Base-by-base conservation (phyloP, 1,140 invertebrate genomes). In the Pseudomyrmex sp. region DNA sequence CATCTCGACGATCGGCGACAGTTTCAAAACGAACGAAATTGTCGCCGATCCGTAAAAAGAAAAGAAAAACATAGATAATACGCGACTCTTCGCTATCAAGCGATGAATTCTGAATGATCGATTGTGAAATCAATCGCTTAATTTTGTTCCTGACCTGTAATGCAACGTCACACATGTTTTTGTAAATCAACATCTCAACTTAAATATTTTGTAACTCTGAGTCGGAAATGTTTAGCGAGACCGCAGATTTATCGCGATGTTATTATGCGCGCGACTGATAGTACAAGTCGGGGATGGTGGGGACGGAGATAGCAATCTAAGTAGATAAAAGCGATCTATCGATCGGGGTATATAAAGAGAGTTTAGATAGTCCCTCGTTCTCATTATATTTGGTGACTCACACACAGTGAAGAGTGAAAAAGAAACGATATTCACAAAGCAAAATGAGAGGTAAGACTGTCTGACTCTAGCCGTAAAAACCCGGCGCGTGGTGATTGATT, bases 361-460 rank as follows among this genome's bases (percentile, higher is more conserved):
- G 20, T 15, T 52, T n/a, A 13, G 68, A 35, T 26, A 26, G 1
- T 8, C 48, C 15, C 52, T 13, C 2, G 2, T 3, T 8, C 23
- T 84, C 72, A 74, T 70, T 52, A 18, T 23, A 18, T 50, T 35
- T 35, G 5, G 46, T 58, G n/a, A 26, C 18, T 61, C n/a, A 23
- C 8, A 5, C 12, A 35, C 35, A 58, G 23, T 23, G 23, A 44
- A 13, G 58, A 79, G 66, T 48, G 23, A 10, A 12, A 2, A 20
- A 35, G 2, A 44, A 63, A 63, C 50, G 2, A 9, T 35, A 35
- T 35, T 35, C 35, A 0, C 35, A 35, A 26, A 26, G 35, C 63
- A 85, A 83, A 15, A 90, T 90, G 89, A 90, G 88, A 89, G 88
- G 89, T 90, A 82, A 26, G 26, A 26, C 26, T 26, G 26, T 26